A percentile compares a stretch with the other conserved stretches of the same genome.
phyloP scores from a whole-genome alignment of 2,888 invertebrate genomes.

The Rhagonycha fulva region DNA sequence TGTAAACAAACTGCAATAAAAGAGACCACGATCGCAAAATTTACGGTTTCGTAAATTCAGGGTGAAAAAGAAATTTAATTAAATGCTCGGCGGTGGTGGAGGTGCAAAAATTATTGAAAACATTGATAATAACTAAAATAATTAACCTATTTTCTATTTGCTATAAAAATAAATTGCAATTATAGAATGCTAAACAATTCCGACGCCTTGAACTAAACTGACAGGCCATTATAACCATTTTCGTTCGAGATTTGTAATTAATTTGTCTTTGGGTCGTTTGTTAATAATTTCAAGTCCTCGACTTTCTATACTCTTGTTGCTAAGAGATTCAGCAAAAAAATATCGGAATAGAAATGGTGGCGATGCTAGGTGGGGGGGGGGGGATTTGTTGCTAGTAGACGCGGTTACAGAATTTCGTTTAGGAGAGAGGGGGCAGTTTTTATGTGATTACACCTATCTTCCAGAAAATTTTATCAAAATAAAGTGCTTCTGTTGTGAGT shows the following conservation, averaged over 20 bases:
- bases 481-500: no score
- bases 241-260: background rate
- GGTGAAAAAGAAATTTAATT: background rate
- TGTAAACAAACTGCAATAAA: background rate
- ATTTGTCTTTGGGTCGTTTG: background rate
- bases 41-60: background rate
- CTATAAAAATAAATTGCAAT: constrained; percentile 8
- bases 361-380: no score
- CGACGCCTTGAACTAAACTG: constrained; percentile 19
- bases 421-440: no score
- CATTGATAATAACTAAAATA: constrained; percentile 1
- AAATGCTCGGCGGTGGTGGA: background rate
- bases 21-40: constrained; percentile 9
- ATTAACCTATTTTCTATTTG: constrained; percentile 21
- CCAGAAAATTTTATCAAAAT: no score
- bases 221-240: constrained; percentile 6
- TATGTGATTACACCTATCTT: no score
- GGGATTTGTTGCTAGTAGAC: no score
- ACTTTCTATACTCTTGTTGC: background rate
- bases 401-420: no score
- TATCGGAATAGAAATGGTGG: no score
- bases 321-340: background rate
- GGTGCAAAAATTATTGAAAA: background rate
- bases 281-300: background rate
- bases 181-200: constrained; percentile 10